These are phyloP conservation scores for Cecropterus lyciades DNA, from an alignment of 1,140 invertebrate genomes.

Conservation along the genomic window DNA sequence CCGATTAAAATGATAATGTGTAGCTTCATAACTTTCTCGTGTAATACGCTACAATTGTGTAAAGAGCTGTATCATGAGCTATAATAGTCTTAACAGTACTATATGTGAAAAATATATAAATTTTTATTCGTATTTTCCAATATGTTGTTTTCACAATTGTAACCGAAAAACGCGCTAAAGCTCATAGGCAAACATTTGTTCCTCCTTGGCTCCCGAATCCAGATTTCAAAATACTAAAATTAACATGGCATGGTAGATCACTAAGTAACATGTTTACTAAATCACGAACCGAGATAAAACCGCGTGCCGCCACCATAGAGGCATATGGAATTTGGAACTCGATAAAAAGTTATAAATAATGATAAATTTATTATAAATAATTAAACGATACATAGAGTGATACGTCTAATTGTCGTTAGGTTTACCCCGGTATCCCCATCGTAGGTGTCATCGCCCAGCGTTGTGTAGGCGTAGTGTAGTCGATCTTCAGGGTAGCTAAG, in stretches of 20 bases:
- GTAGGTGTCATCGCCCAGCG: constrained; percentile 59
- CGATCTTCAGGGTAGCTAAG: constrained; percentile 67
- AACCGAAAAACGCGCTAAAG: constrained; percentile 45
- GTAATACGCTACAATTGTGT: constrained; percentile 55
- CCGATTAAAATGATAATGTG: constrained; percentile 54
- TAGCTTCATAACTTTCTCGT: constrained; percentile 62
- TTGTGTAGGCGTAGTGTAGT: constrained; percentile 70
- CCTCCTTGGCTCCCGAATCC: constrained; percentile 71
- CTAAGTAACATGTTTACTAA: constrained; percentile 57
- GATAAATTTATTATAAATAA: constrained; percentile 34
- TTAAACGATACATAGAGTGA: constrained; percentile 4
- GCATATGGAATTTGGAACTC: constrained; percentile 59
- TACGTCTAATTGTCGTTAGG: constrained; percentile 38
- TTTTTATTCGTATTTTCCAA: not conserved
- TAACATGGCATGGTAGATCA: constrained; percentile 73
- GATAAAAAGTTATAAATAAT: constrained; percentile 44
- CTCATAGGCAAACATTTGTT: constrained; percentile 49
- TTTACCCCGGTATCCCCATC: constrained; percentile 52
- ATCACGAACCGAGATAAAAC: constrained; percentile 45
- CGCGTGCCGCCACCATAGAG: constrained; percentile 69
- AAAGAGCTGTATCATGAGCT: constrained; percentile 50
- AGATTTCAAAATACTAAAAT: constrained; percentile 55
- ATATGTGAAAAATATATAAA: not conserved
- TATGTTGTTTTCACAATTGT: constrained; percentile 59
- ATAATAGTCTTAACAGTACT: not conserved